A percentile compares a stretch with the other conserved stretches of the same genome.
Evolutionary conservation across 2,888 invertebrate genomes (phyloP).

Genomic region (Diaperis boleti): DNA sequence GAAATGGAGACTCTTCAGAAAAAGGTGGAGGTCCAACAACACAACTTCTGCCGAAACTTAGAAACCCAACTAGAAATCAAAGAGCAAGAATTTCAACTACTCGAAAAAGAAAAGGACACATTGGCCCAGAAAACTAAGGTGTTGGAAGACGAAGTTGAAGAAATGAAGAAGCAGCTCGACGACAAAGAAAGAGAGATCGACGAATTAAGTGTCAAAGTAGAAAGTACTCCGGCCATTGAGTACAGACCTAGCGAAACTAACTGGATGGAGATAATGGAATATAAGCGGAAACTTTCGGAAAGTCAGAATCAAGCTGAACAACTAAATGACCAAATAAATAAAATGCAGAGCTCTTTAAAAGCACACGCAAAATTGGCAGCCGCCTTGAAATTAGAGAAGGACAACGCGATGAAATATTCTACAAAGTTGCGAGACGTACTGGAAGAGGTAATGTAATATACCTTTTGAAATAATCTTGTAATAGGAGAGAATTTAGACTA

Average conservation of each 20-base stretch:
- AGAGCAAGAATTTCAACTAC: conserved; percentile 7
- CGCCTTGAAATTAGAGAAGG: conserved; percentile 68
- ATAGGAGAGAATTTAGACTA: no score
- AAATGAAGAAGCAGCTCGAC: conserved; percentile 51
- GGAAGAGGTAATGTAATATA: conserved; percentile 46
- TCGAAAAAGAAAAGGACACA: conserved; percentile 15
- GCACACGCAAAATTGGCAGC: conserved; percentile 54
- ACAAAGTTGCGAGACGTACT: conserved; percentile 51
- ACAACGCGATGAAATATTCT: conserved; percentile 56
- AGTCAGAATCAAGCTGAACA: conserved; percentile 72
- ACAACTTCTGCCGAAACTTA: conserved; percentile 16
- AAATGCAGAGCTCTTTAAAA: conserved; percentile 72
- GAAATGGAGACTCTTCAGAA: conserved; percentile 47
- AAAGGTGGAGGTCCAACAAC: conserved; percentile 5
- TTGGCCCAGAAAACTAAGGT: conserved; percentile 47
- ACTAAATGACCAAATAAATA: conserved; percentile 72
- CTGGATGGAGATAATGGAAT: conserved; percentile 51
- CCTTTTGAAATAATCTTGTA: neutral
- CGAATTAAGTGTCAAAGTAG: conserved; percentile 8
- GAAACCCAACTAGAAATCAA: conserved; percentile 24
- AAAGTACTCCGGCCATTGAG: neutral
- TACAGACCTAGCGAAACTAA: conserved; percentile 4
- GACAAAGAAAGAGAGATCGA: conserved; percentile 20
- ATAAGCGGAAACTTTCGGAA: conserved; percentile 66
- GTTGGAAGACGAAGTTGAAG: conserved; percentile 53